Evolutionary conservation across 92 coral and sea anemone species (phyloP).

Genomic region (Siderastrea siderea): DNA sequence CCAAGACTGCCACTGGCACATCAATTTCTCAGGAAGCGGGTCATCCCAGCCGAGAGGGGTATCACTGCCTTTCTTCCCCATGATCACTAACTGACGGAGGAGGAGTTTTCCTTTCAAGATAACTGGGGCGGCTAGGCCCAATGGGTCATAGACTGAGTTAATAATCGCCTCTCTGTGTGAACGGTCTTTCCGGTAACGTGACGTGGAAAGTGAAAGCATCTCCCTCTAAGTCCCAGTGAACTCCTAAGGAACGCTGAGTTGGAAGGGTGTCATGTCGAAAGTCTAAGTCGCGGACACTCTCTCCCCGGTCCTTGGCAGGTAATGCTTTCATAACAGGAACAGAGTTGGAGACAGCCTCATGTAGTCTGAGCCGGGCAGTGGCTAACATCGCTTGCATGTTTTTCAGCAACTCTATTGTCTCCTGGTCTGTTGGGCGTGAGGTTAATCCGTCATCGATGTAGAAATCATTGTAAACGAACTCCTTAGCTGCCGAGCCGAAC

Average conservation of each 20-base stretch:
- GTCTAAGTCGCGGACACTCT: conserved; percentile 37
- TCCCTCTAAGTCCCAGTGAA: conserved; percentile 45
- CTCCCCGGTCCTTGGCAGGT: conserved; percentile 22
- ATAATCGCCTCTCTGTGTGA: conserved; percentile 29
- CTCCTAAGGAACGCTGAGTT: conserved; percentile 41
- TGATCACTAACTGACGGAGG: too few species aligned
- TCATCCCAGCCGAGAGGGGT: conserved; percentile 50
- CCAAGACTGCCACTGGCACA: conserved; percentile 27
- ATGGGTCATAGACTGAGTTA: conserved; percentile 43
- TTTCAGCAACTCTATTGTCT: conserved; percentile 51
- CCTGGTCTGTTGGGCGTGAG: conserved; percentile 27
- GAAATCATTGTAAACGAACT: background rate
- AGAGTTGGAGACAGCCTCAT: conserved; percentile 48
- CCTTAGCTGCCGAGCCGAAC: background rate
- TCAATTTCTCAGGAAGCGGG: conserved; percentile 24
- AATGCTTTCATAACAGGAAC: conserved; percentile 59
- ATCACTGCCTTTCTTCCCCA: too few species aligned
- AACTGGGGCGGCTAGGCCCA: conserved; percentile 12
- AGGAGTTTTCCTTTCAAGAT: background rate
- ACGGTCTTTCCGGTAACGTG: conserved; percentile 17
- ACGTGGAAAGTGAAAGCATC: conserved; percentile 3
- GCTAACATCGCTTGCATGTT: conserved; percentile 48
- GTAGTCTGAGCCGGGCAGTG: conserved; percentile 42
- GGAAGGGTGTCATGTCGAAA: conserved; percentile 35
- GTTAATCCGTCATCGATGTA: conserved; percentile 8